These are phyloP conservation scores for Xestobium rufovillosum DNA, from an alignment of 2,888 invertebrate species.

Conservation along the genomic window DNA sequence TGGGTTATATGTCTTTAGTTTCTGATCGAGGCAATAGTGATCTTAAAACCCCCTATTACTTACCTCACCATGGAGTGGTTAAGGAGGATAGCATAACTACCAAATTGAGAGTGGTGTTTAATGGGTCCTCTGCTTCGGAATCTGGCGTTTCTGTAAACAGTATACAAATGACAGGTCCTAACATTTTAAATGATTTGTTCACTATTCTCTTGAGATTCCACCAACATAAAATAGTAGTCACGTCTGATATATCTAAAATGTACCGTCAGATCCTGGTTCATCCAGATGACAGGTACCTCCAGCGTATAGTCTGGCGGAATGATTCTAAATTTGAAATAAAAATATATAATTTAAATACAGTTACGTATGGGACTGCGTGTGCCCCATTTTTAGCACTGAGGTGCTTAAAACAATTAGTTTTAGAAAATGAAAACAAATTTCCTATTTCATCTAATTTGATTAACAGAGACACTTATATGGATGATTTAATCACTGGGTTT, in stretches of 20 bases:
- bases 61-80: too few species aligned
- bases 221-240: conserved; percentile 1
- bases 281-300: background rate
- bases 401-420: conserved; percentile 3
- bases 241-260: conserved; percentile 9
- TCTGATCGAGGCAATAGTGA: too few species aligned
- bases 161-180: conserved; percentile 7
- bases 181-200: conserved; percentile 7
- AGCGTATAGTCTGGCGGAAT: conserved; percentile 10
- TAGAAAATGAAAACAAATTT: background rate
- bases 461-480: too few species aligned
- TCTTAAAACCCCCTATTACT: too few species aligned
- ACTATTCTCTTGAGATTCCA: conserved; percentile 1
- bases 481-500: too few species aligned
- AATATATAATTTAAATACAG: conserved; percentile 4
- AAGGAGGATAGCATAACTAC: too few species aligned
- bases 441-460: too few species aligned
- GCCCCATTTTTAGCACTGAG: conserved; percentile 2
- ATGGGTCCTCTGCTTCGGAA: too few species aligned
- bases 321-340: background rate
- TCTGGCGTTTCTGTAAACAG: too few species aligned
- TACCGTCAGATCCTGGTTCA: background rate
- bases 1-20: too few species aligned
- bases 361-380: conserved; percentile 3
- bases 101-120: too few species aligned